Base-by-base conservation (phyloP, 1,140 invertebrate genomes). In the Nixonia krombeini region DNA sequence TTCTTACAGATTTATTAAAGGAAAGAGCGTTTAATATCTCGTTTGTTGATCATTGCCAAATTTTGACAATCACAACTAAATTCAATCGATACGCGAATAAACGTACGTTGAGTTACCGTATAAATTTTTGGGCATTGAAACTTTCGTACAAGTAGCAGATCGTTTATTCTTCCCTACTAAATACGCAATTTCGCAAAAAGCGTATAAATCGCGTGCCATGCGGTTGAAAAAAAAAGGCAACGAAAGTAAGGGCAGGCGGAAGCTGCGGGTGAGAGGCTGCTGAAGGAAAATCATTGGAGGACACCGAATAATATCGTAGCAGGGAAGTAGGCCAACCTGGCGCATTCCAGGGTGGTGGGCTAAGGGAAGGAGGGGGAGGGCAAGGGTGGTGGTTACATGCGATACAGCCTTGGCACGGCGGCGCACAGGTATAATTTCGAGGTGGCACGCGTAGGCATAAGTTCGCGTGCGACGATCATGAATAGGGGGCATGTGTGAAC, bases 381-480 rank as follows among this genome's bases (percentile, higher is more conserved):
- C 10, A 7, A 18, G 18, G 18, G 3, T 5, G 15, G 37, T 4
- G 9, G 18, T 40, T 28, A 9, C 21, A 42, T 23, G 23, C 13
- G 42, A 31, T 15, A 15, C 33, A 31, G 40, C 29, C 25, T 23
- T 13, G 28, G 8, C 28, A 45, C 9, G 17, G 45, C 18, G 25
- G 15, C 21, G 5, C 25, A 45, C 28, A 17, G 5, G 13, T 45
- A 45, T 45, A 45, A 31, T 45, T 45, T 45, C 17, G 21, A 23
- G 17, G 17, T 12, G 8, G 18, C 17, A 23, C 10, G 23, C 15
- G 4, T 37, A 42, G 15, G n/a, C 38, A 9, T 15, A 25, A 35
- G 28, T 21, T 45, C 28, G 42, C 31, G 50, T 42, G 40, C 40
- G 18, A 9, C 1, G 5, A 18, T 42, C 40, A 42, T 42, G 40